Percentiles rank a stretch among this genome's conserved stretches.
Conservation (phyloP, 2,888 invertebrate species). For the Ferdinandea cuprea region DNA sequence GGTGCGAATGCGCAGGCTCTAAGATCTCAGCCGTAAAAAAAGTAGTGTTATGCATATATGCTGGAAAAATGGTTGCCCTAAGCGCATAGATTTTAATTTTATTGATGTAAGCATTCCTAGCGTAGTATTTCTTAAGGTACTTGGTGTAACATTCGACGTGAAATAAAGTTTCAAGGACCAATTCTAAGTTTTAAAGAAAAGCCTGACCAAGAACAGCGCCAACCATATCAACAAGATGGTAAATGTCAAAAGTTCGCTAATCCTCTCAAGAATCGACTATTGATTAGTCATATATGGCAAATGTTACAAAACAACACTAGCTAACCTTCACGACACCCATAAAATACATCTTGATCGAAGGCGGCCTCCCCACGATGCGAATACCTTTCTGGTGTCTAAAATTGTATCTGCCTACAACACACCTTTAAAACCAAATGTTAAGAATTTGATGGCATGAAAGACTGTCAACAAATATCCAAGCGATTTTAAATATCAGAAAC, state of each 20-base stretch:
- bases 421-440: neutral
- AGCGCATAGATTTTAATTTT: neutral
- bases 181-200: conserved; percentile 44
- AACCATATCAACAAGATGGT: conserved; percentile 26
- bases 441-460: neutral
- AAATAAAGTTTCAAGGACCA: conserved; percentile 45
- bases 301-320: conserved; percentile 31
- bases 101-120: neutral
- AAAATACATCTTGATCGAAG: conserved; percentile 40
- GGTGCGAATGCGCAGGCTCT: conserved; percentile 8
- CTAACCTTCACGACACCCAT: conserved; percentile 35
- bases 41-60: conserved; percentile 22
- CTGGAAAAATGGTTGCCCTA: conserved; percentile 8
- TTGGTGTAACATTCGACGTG: conserved; percentile 10
- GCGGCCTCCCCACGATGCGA: conserved; percentile 24
- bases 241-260: conserved; percentile 37
- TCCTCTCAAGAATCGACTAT: conserved; percentile 58
- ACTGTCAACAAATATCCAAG: neutral
- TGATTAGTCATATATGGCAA: conserved; percentile 45
- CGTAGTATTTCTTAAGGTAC: too few relatives aligned
- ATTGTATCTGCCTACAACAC: too few relatives aligned
- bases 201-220: conserved; percentile 21
- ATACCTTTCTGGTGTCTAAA: too few relatives aligned
- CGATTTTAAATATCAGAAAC: too few relatives aligned
- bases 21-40: conserved; percentile 3